Base-by-base conservation (phyloP, 2,113 vertebrate species). In the Macheiramphus alcinus region DNA sequence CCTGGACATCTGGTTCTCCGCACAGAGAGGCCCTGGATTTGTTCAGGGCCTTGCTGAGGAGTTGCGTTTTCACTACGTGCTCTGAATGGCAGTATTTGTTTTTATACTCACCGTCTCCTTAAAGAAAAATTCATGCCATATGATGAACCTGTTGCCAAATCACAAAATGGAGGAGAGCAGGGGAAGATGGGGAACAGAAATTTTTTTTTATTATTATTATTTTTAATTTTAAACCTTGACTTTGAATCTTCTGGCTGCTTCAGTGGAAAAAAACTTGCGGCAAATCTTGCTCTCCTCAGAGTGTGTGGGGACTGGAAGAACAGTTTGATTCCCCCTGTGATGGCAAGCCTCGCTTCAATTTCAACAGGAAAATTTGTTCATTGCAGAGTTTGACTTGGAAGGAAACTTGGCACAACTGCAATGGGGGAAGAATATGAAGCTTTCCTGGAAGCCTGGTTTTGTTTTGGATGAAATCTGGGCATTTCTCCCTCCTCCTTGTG, bases 191-290 rank as follows among this genome's bases (percentile, higher is more conserved):
- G 87, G 90, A 93, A 68, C 67, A 67, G 66, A 83, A 38, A 11
- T 5, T 27, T n/a, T 45, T 50, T 32, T 47, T 47, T 25, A 7
- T 53, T 53, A 11, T 42, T 55, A 19, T 42, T 59, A 29, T 20
- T 66, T 80, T 82, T 74, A 65, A 72, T 79, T 93, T 85, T 80
- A 88, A 91, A 66, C 61, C 72, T 80, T 56, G 56, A 82, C 42
- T 85, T 79, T 32, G 53, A 83, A 45, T 84, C 70, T 80, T 59
- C 21, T 74, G 76, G 34, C 76, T 86, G 62, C 71, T 89, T 83
- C 62, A 13, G 22, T 65, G 72, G 53, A 3, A n/a, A 50, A 50
- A 50, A 63, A 26, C 38, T 40, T 17, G 34, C 4, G 50, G 61
- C 42, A 15, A 36, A 4, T 34, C 36, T 32, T 11, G 9, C 48